A percentile compares a stretch with the other conserved stretches of the same genome.
Evolutionary conservation across 1,140 invertebrate species (phyloP).

Genomic region (Tetragnatha versicolor): DNA sequence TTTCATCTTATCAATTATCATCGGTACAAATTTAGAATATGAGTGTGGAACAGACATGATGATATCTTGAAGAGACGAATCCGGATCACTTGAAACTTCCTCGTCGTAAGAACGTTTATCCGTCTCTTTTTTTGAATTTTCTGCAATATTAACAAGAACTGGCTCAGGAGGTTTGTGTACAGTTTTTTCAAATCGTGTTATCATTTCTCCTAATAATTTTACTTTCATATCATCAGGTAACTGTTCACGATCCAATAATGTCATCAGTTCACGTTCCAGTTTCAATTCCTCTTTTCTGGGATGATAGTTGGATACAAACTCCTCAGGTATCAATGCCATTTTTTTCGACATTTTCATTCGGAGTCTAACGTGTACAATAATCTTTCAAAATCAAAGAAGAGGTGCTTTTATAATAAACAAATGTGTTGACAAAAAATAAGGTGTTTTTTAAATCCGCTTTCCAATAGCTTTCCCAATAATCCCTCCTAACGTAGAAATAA

Average conservation of each 20-base stretch:
- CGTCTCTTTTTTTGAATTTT: background rate
- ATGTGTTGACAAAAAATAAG: too few relatives aligned
- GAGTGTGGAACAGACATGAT: background rate
- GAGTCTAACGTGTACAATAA: too few relatives aligned
- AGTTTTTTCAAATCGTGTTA: constrained; percentile 1
- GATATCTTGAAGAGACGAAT: constrained; percentile 2
- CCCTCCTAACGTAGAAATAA: background rate
- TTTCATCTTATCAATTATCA: constrained; percentile 23
- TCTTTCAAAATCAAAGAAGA: too few relatives aligned
- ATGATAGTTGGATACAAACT: background rate
- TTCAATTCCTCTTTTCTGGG: background rate
- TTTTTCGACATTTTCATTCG: background rate
- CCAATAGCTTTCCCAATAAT: background rate
- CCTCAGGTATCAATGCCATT: background rate
- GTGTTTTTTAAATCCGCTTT: constrained; percentile 9
- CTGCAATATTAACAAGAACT: background rate
- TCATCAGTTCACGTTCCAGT: background rate
- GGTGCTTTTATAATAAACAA: too few relatives aligned
- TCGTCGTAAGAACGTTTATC: background rate
- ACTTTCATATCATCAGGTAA: constrained; percentile 16
- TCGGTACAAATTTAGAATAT: constrained; percentile 12
- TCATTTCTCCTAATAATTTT: constrained; percentile 19
- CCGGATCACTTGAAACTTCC: background rate
- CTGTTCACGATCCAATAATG: background rate
- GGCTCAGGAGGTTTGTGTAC: background rate